Conservation (phyloP, 2,888 invertebrate genomes). For the Cyrtodaria siliqua region DNA sequence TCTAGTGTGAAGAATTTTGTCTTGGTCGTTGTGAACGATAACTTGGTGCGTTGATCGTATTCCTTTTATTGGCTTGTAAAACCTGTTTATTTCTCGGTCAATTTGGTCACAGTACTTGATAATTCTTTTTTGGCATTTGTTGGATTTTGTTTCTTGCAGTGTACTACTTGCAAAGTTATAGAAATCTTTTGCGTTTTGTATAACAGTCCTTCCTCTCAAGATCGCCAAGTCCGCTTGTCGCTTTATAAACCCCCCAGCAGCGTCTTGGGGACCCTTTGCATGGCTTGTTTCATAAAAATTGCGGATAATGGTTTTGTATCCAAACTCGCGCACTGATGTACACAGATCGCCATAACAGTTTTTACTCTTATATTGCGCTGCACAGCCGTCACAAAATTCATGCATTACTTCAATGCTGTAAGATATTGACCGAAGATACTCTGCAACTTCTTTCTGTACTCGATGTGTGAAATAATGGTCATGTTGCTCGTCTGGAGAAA, state of each 20-base stretch:
- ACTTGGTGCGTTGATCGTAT: conserved; percentile 8
- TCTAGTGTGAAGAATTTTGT: neutral
- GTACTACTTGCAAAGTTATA: conserved; percentile 24
- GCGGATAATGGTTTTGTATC: conserved; percentile 22
- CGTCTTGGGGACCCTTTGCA: conserved; percentile 46
- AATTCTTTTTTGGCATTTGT: conserved; percentile 27
- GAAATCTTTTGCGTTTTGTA: conserved; percentile 43
- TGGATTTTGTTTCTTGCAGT: conserved; percentile 27
- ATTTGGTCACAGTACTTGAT: conserved; percentile 33
- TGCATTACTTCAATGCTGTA: conserved; percentile 22
- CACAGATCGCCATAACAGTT: conserved; percentile 28
- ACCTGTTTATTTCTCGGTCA: neutral
- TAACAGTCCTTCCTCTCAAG: conserved; percentile 23
- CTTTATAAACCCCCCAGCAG: conserved; percentile 45
- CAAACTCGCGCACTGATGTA: neutral
- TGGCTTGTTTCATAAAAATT: conserved; percentile 46
- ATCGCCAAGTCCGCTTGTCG: conserved; percentile 44
- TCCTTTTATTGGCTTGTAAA: conserved; percentile 2
- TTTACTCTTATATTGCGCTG: conserved; percentile 46
- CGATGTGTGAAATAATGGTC: conserved; percentile 39
- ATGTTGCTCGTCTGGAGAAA: conserved; percentile 34
- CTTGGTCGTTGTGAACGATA: neutral
- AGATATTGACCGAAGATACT: conserved; percentile 31
- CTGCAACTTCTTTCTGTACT: conserved; percentile 32
- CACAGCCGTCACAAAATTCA: conserved; percentile 49